A percentile compares a stretch with the other conserved stretches of the same genome.
phyloP scores from a whole-genome alignment of 2,113 vertebrate genomes.

The Blennius ocellaris region DNA sequence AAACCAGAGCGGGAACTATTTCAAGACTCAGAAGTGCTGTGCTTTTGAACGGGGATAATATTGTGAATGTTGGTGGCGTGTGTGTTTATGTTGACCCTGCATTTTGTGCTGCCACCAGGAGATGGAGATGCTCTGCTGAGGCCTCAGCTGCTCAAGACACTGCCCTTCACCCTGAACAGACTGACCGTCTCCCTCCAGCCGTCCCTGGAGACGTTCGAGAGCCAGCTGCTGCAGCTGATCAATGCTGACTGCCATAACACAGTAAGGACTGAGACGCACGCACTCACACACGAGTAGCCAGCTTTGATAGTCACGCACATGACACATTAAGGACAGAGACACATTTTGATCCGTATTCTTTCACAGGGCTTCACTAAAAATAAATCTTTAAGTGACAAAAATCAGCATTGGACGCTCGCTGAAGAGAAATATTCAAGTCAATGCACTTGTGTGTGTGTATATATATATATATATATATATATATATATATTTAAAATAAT shows the following conservation, averaged over 20 bases:
- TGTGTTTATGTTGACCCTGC: conserved; percentile 2
- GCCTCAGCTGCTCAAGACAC: conserved; percentile 85
- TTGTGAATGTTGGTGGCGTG: neutral
- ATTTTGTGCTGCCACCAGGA: conserved; percentile 69
- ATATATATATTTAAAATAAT: too few relatives aligned
- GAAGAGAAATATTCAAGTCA: too few relatives aligned
- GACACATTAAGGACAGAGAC: conserved; percentile 2
- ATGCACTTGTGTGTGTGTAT: too few relatives aligned
- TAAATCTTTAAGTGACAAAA: too few relatives aligned
- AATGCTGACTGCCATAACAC: conserved; percentile 85
- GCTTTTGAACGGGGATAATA: neutral
- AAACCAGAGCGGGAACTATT: neutral
- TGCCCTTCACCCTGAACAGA: conserved; percentile 84
- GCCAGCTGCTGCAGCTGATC: conserved; percentile 87
- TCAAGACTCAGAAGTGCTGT: neutral
- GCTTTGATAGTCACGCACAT: neutral
- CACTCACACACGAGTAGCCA: conserved; percentile 9
- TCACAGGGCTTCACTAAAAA: neutral
- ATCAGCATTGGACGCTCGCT: too few relatives aligned
- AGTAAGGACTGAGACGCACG: conserved; percentile 75
- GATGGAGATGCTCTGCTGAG: conserved; percentile 83
- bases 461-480: too few relatives aligned
- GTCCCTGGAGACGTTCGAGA: conserved; percentile 91
- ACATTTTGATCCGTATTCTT: conserved; percentile 19
- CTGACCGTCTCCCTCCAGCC: conserved; percentile 87